Evolutionary conservation across 2,113 vertebrate genomes (phyloP).

Genomic region (Echinops telfairi): DNA sequence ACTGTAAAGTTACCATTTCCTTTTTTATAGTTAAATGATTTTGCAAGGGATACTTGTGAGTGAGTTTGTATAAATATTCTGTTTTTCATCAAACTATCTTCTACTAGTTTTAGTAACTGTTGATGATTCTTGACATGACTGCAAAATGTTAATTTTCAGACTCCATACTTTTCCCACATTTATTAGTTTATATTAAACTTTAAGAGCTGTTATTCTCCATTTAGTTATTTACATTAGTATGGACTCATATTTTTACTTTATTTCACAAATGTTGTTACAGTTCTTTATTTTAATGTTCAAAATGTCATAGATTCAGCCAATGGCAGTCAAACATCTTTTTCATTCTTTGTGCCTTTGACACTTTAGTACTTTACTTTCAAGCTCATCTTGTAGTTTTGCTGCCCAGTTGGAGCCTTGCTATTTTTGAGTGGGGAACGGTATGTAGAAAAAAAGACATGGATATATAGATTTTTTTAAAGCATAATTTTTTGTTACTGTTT

Average conservation of each 20-base stretch:
- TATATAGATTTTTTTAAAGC: slow-evolving; percentile 25
- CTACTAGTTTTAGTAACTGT: slow-evolving; percentile 18
- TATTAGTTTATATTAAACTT: slow-evolving; percentile 38
- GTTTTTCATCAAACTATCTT: slow-evolving; percentile 24
- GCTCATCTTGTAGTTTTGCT: slow-evolving; percentile 37
- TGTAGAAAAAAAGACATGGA: slow-evolving; percentile 46
- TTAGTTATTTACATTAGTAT: slow-evolving; percentile 29
- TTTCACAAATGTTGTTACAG: slow-evolving; percentile 43
- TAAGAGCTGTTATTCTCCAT: neutral
- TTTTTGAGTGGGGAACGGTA: slow-evolving; percentile 18
- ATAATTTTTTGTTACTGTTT: slow-evolving; percentile 49
- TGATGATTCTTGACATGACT: slow-evolving; percentile 40
- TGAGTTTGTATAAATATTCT: slow-evolving; percentile 17
- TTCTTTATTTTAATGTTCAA: slow-evolving; percentile 46
- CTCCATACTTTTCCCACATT: neutral
- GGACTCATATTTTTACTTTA: slow-evolving; percentile 41
- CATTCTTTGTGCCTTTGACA: slow-evolving; percentile 13
- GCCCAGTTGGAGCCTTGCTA: slow-evolving; percentile 13
- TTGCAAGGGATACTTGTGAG: neutral
- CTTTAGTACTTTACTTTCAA: slow-evolving; percentile 44
- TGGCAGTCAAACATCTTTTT: slow-evolving; percentile 9
- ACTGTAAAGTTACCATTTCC: slow-evolving; percentile 1
- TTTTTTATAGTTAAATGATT: slow-evolving; percentile 34
- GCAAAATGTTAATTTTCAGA: slow-evolving; percentile 47
- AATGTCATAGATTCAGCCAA: neutral